Percentiles rank a stretch among this genome's conserved stretches.
These are phyloP conservation scores for Bradypodion pumilum DNA, from an alignment of 2,797 vertebrate species.

Conservation along the genomic window DNA sequence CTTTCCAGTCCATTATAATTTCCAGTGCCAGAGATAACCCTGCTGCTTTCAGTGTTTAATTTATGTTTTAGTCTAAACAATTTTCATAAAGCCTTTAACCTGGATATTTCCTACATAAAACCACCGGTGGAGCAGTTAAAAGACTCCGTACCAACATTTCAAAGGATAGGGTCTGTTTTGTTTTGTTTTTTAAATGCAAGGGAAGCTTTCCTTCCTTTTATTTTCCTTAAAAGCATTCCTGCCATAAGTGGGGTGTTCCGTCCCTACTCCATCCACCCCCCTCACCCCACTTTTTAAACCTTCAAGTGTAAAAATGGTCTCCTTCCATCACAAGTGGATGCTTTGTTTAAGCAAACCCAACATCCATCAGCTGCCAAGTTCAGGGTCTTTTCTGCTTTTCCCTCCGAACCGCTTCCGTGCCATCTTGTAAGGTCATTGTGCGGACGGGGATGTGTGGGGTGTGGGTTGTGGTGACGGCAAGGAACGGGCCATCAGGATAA, in stretches of 20 bases:
- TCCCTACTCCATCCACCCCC: too few species aligned
- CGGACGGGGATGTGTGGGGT: slow-evolving; percentile 44
- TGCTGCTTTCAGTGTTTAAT: not conserved
- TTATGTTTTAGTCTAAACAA: too few species aligned
- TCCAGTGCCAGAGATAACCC: too few species aligned
- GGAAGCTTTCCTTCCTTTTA: not conserved
- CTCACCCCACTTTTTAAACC: too few species aligned
- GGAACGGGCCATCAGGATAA: slow-evolving; percentile 62
- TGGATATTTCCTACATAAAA: not conserved
- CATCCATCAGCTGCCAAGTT: slow-evolving; percentile 48
- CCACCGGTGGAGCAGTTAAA: not conserved
- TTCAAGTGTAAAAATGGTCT: not conserved
- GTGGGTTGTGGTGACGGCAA: slow-evolving; percentile 15
- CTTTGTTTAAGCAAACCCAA: not conserved
- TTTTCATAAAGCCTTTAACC: not conserved
- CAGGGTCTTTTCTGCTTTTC: not conserved
- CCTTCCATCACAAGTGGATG: not conserved
- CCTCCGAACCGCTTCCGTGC: slow-evolving; percentile 47
- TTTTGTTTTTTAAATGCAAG: not conserved
- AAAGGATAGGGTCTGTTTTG: not conserved
- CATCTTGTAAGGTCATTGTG: slow-evolving; percentile 65
- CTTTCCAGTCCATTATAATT: too few species aligned
- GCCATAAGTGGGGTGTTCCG: too few species aligned
- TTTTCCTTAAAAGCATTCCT: too few species aligned
- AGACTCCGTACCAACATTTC: not conserved